Evolutionary conservation across 2,797 vertebrate species (phyloP).

Genomic region (Artibeus jamaicensis): DNA sequence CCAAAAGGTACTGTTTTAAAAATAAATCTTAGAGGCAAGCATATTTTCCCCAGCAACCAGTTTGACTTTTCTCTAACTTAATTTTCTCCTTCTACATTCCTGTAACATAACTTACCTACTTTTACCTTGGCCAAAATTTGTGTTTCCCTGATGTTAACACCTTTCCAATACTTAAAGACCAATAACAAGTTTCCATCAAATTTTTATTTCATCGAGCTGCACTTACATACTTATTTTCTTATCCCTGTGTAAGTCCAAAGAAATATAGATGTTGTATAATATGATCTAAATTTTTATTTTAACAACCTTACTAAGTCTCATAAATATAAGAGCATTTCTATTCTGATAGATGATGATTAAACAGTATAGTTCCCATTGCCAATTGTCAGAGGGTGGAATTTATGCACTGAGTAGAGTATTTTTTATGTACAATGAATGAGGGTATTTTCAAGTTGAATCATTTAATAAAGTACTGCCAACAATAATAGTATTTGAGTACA

Average conservation of each 20-base stretch:
- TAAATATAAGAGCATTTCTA: background rate
- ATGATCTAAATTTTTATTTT: slow-evolving; percentile 39
- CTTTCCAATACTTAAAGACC: slow-evolving; percentile 33
- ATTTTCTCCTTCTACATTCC: slow-evolving; percentile 3
- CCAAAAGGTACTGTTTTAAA: background rate
- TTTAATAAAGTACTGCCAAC: slow-evolving; percentile 7
- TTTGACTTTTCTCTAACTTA: background rate
- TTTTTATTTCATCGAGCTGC: slow-evolving; percentile 22
- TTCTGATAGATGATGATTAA: background rate
- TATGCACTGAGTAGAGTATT: background rate
- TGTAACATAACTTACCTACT: background rate
- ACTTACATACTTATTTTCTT: slow-evolving; percentile 31
- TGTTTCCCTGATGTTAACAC: background rate
- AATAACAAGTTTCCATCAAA: background rate
- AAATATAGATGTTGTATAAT: slow-evolving; percentile 12
- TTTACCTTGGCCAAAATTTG: background rate
- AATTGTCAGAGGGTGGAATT: slow-evolving; percentile 14
- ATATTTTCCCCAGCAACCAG: background rate
- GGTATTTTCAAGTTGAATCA: background rate
- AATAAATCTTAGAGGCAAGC: slow-evolving; percentile 3
- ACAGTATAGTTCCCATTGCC: background rate
- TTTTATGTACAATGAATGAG: background rate
- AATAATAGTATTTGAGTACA: background rate
- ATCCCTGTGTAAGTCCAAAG: background rate
- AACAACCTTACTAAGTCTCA: background rate